Percentiles rank a stretch among this genome's conserved stretches.
Evolutionary conservation across 2,888 invertebrate species (phyloP).

Genomic region (Seira ritae): DNA sequence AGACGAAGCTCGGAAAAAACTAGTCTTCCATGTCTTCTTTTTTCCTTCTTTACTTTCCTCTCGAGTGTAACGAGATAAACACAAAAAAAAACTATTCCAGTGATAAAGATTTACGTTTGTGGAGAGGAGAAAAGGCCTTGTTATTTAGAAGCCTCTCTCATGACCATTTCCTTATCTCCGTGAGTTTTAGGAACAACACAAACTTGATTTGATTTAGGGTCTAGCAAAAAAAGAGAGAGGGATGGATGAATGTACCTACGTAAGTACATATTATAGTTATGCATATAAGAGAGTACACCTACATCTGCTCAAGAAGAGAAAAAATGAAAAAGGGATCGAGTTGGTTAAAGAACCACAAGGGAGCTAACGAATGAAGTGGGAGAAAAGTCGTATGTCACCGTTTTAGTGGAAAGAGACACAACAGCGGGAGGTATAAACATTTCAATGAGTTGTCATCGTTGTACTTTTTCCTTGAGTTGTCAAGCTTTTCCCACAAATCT

Average conservation of each 20-base stretch:
- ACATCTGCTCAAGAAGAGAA: not conserved
- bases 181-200: constrained; percentile 46
- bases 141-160: constrained; percentile 54
- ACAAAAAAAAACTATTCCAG: constrained; percentile 2
- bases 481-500: constrained; percentile 67
- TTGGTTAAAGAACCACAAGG: constrained; percentile 53
- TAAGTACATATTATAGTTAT: not conserved
- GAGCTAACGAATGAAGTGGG: constrained; percentile 64
- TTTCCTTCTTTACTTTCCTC: not conserved
- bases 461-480: constrained; percentile 67
- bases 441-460: constrained; percentile 66
- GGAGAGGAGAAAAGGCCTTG: constrained; percentile 33
- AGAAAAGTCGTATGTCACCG: constrained; percentile 31
- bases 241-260: not conserved
- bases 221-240: constrained; percentile 12
- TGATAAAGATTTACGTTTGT: constrained; percentile 24
- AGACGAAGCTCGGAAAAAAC: not conserved
- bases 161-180: constrained; percentile 50
- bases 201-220: constrained; percentile 64
- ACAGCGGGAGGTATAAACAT: constrained; percentile 63
- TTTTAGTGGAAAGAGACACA: constrained; percentile 45
- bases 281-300: not conserved
- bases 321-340: constrained; percentile 32
- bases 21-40: constrained; percentile 3
- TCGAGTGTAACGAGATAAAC: constrained; percentile 20